Base-by-base conservation (phyloP, 2,797 vertebrate genomes). In the Neostethus bicornis region DNA sequence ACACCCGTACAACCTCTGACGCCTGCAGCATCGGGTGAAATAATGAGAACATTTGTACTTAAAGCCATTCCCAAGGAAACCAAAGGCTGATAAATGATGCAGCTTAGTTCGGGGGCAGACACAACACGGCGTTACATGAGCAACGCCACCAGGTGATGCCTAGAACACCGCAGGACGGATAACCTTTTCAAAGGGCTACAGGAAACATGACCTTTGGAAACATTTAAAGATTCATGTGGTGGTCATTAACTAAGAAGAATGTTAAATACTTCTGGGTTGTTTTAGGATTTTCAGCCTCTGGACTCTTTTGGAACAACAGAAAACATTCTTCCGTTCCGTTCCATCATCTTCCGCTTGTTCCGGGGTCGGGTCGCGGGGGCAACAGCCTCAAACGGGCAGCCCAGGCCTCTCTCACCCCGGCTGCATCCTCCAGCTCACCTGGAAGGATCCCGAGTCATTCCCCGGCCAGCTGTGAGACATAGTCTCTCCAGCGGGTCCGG, bases 161-260 rank as follows among this genome's bases (percentile, higher is more conserved):
- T 70, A 42, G 7, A 46, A 55, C 58, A 32, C 73, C 71, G 65
- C 45, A 17, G 73, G 68, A 61, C n/a, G 66, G 62, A 68, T 83
- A 81, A 86, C 81, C 77, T 86, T 86, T 84, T 54, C 46, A 80
- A 67, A 75, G 74, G 65, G 75, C 73, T 73, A 66, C 47, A 17
- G 73, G 70, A 59, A 23, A 66, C 58, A 66, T 83, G 80, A 86
- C 81, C 77, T 86, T 86, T 84, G 54, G 44, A 80, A 69, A 75
- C 49, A 82, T 79, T 81, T 78, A 80, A 75, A 77, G 61, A 79
- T 84, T 75, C 74, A 85, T 77, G 73, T 25, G 70, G 69, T 54
- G 73, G 68, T 66, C 79, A 84, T 84, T 84, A 84, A 77, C 32
- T 71, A 66, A 65, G 67, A 70, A 75, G 66, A 75, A 83, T 79